A percentile compares a stretch with the other conserved stretches of the same genome.
phyloP scores from a whole-genome alignment of 2,113 vertebrate species.

The Corvus moneduloides region DNA sequence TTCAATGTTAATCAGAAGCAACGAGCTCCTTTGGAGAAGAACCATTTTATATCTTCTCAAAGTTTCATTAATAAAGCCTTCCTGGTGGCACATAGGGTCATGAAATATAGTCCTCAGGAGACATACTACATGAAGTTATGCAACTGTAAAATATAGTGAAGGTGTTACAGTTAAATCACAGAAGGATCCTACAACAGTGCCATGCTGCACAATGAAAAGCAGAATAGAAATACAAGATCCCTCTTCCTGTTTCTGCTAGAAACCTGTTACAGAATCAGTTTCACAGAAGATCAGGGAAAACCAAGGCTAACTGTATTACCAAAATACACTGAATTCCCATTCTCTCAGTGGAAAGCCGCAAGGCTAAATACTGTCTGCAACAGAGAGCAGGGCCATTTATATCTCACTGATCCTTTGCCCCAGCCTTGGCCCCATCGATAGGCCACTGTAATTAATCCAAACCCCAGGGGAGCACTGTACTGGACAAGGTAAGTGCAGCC shows the following conservation, averaged over 20 bases:
- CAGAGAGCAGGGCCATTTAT: neutral
- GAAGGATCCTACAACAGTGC: neutral
- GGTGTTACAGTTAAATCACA: neutral
- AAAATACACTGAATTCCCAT: neutral
- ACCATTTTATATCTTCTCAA: neutral
- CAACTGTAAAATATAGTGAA: neutral
- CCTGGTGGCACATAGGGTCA: neutral
- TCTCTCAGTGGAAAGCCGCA: neutral
- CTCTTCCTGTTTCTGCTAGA: neutral
- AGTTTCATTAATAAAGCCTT: neutral
- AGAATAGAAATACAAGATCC: neutral
- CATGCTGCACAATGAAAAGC: neutral
- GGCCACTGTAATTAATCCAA: neutral
- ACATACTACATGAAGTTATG: neutral
- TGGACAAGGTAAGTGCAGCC: neutral
- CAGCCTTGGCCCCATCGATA: neutral
- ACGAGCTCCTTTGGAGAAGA: neutral
- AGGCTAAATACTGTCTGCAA: neutral
- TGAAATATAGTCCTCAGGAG: neutral
- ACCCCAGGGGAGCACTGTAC: neutral
- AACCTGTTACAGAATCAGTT: neutral
- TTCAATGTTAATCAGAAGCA: slow-evolving; percentile 23
- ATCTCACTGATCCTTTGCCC: neutral
- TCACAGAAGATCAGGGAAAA: neutral
- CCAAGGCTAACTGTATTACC: neutral